Evolutionary conservation across 2,113 vertebrate genomes (phyloP).

Genomic region (Tenrec ecaudatus): DNA sequence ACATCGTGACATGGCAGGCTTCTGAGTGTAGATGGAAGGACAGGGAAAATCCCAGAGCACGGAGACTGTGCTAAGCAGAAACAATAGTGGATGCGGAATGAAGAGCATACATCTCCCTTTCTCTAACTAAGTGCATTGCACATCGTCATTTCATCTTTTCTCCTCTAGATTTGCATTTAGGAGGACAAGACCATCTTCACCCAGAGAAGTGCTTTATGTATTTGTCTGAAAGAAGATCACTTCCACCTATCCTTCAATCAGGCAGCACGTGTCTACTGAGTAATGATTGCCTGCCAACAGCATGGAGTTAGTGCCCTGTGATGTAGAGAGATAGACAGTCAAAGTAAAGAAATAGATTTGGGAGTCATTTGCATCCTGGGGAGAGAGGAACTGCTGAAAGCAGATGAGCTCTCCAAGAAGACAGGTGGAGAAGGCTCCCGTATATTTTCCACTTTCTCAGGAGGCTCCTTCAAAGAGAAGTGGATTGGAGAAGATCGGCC

Average conservation of each 20-base stretch:
- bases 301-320: constrained; percentile 65
- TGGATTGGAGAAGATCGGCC: background rate
- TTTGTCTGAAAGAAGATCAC: constrained; percentile 67
- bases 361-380: constrained; percentile 73
- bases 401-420: constrained; percentile 70
- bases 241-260: constrained; percentile 71
- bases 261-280: constrained; percentile 72
- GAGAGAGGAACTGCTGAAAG: constrained; percentile 64
- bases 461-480: background rate
- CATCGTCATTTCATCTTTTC: constrained; percentile 62
- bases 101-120: constrained; percentile 30
- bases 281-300: constrained; percentile 76
- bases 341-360: constrained; percentile 72
- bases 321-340: constrained; percentile 76
- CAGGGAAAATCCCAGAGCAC: background rate
- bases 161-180: constrained; percentile 70
- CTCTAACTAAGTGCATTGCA: constrained; percentile 46
- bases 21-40: background rate
- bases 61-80: background rate
- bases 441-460: background rate
- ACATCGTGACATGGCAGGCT: background rate
- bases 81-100: background rate
- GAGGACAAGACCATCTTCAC: constrained; percentile 65
- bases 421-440: constrained; percentile 61
- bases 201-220: constrained; percentile 56